phyloP scores from a whole-genome alignment of 2,113 vertebrate genomes.

The Leuciscus idus region DNA sequence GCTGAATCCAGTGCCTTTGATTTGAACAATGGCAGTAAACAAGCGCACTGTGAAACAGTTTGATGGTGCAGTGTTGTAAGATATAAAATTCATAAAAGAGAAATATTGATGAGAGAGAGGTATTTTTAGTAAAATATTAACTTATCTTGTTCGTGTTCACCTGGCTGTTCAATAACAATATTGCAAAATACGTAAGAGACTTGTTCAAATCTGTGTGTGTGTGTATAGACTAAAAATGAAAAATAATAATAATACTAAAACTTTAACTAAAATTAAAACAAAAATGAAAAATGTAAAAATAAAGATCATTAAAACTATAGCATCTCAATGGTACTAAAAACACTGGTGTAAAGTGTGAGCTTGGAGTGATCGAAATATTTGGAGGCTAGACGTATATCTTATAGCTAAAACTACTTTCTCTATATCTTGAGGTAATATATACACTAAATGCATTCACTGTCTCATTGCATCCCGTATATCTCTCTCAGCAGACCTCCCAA shows the following conservation, averaged over 20 bases:
- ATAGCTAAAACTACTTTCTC: too few relatives aligned
- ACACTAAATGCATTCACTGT: not conserved
- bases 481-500: conserved; percentile 86
- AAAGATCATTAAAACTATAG: too few relatives aligned
- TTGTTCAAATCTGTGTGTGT: not conserved
- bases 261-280: not conserved
- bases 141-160: not conserved
- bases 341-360: not conserved
- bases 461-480: not conserved
- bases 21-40: conserved; percentile 13
- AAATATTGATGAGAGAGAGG: not conserved
- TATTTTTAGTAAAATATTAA: conserved; percentile 9
- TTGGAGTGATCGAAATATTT: too few relatives aligned
- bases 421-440: too few relatives aligned
- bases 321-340: not conserved
- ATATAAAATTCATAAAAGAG: conserved; percentile 5
- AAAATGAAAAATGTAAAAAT: not conserved
- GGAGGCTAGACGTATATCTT: too few relatives aligned
- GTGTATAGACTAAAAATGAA: too few relatives aligned
- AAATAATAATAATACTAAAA: too few relatives aligned
- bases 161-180: not conserved
- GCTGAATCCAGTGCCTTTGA: conserved; percentile 6
- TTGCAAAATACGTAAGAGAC: conserved; percentile 1
- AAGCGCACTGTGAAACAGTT: not conserved
- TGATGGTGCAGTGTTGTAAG: not conserved